Evolutionary conservation across 2,888 invertebrate genomes (phyloP).

Genomic region (Listrodromus nycthemerus): DNA sequence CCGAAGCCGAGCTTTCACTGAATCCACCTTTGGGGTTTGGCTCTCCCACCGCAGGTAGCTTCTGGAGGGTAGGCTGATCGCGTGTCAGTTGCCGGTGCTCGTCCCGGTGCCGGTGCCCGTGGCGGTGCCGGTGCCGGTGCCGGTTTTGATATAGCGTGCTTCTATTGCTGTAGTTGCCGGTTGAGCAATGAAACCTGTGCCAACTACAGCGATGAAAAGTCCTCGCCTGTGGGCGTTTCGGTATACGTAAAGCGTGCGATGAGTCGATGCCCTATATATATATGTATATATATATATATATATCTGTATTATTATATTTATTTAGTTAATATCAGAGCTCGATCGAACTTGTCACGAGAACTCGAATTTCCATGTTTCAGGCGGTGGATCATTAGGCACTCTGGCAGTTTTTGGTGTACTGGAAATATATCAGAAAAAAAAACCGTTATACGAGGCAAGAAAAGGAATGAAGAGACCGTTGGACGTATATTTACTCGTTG

Average conservation of each 20-base stretch:
- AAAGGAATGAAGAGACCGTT: neutral
- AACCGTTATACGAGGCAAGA: neutral
- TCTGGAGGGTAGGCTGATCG: constrained; percentile 70
- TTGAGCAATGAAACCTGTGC: neutral
- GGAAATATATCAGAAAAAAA: too few relatives aligned
- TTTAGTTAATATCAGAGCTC: neutral
- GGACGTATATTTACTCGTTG: constrained; percentile 14
- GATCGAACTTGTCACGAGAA: neutral
- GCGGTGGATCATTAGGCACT: too few relatives aligned
- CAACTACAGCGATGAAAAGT: neutral
- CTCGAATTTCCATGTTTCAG: too few relatives aligned
- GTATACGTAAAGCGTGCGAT: neutral
- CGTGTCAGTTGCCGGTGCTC: constrained; percentile 75
- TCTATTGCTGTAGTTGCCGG: constrained; percentile 10
- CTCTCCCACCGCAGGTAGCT: constrained; percentile 21
- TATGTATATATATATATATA: too few relatives aligned
- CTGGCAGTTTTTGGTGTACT: too few relatives aligned
- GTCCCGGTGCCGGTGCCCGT: constrained; percentile 67
- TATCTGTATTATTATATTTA: too few relatives aligned
- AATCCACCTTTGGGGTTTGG: constrained; percentile 67
- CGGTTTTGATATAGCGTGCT: constrained; percentile 63
- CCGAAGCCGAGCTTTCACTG: constrained; percentile 78
- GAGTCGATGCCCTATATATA: too few relatives aligned
- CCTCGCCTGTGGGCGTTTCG: constrained; percentile 29
- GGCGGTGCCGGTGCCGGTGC: constrained; percentile 64